Conservation (phyloP, 2,797 vertebrate species). For the Xyrichtys novacula region DNA sequence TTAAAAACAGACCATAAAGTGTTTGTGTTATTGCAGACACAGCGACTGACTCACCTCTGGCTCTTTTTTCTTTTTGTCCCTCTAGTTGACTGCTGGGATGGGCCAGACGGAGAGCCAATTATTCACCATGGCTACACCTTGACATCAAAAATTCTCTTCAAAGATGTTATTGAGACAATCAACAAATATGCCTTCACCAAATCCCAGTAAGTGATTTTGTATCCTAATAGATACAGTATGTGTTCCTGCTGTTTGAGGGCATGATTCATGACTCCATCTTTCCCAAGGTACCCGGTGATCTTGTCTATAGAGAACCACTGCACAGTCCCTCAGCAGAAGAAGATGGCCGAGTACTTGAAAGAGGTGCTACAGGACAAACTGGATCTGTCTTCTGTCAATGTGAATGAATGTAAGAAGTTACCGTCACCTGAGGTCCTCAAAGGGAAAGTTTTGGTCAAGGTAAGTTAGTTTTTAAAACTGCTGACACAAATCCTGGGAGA, state of each 20-base stretch:
- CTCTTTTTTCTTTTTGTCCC: conserved; percentile 8
- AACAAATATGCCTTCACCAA: conserved; percentile 93
- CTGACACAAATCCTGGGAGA: not conserved
- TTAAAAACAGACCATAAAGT: not conserved
- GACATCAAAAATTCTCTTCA: conserved; percentile 95
- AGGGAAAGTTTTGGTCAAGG: conserved; percentile 96
- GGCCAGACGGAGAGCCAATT: conserved; percentile 92
- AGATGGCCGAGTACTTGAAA: conserved; percentile 92
- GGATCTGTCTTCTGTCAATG: conserved; percentile 88
- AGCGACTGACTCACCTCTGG: not conserved
- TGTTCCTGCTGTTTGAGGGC: not conserved
- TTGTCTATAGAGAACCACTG: conserved; percentile 95
- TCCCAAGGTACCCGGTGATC: conserved; percentile 90
- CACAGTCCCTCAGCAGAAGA: conserved; percentile 93
- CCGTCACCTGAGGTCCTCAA: conserved; percentile 93
- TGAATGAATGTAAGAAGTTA: conserved; percentile 86
- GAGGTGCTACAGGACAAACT: conserved; percentile 93
- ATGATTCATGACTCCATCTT: not conserved
- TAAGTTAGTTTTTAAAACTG: conserved; percentile 57
- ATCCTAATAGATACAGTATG: not conserved
- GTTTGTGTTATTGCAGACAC: conserved; percentile 6
- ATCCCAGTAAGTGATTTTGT: conserved; percentile 85
- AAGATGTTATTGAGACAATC: conserved; percentile 92
- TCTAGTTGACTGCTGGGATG: conserved; percentile 95
- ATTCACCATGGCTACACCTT: conserved; percentile 94